Percentiles rank a stretch among this genome's conserved stretches.
These are phyloP conservation scores for Paraplagusia blochii DNA, from an alignment of 2,113 vertebrate species.

Conservation along the genomic window DNA sequence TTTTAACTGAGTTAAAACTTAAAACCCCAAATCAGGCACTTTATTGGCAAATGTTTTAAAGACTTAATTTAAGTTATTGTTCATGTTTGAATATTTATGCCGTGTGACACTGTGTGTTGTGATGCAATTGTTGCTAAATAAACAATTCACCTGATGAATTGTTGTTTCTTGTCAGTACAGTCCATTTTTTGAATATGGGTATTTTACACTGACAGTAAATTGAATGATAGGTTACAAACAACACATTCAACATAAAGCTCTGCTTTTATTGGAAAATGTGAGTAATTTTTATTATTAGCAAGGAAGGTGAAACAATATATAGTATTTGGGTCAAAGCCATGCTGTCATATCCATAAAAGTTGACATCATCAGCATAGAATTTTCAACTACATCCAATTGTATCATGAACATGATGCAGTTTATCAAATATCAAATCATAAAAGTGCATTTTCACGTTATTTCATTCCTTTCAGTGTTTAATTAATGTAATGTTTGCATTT, in stretches of 20 bases:
- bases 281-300: too few species aligned
- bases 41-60: constrained; percentile 25
- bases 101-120: constrained; percentile 48
- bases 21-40: constrained; percentile 11
- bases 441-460: too few species aligned
- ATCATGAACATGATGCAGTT: too few species aligned
- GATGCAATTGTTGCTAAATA: constrained; percentile 59
- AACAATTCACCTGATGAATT: constrained; percentile 70
- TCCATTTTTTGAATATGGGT: constrained; percentile 5
- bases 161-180: constrained; percentile 43
- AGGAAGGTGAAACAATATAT: too few species aligned
- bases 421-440: too few species aligned
- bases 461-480: too few species aligned
- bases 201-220: background rate
- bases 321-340: too few species aligned
- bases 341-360: background rate
- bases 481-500: too few species aligned
- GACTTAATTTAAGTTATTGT: constrained; percentile 36
- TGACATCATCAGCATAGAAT: background rate
- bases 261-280: too few species aligned
- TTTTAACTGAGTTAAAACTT: background rate
- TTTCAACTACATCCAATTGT: too few species aligned
- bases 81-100: constrained; percentile 19
- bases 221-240: background rate
- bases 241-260: too few species aligned